Conservation (phyloP, 2,797 vertebrate genomes). For the Argentina silus region DNA sequence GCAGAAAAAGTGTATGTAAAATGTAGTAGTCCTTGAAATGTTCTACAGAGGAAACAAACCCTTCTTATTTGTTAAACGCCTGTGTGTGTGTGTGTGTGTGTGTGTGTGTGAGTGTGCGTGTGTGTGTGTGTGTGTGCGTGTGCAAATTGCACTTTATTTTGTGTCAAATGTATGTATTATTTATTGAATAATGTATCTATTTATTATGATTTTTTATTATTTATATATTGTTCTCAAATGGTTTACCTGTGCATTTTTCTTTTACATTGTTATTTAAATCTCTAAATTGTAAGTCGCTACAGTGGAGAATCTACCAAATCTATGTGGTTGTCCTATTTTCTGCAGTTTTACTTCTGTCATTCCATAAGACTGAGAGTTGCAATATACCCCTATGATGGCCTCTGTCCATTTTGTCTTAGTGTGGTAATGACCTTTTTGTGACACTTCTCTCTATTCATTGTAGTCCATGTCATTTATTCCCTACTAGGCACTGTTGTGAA, state of each 20-base stretch:
- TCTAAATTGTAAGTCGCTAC: conserved; percentile 7
- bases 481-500: conserved; percentile 65
- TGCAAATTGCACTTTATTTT: conserved; percentile 17
- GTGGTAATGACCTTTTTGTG: neutral
- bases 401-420: conserved; percentile 4
- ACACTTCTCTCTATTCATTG: conserved; percentile 3
- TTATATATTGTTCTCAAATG: conserved; percentile 8
- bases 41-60: neutral
- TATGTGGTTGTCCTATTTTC: conserved; percentile 11
- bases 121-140: neutral
- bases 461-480: conserved; percentile 43
- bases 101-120: neutral
- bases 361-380: conserved; percentile 1
- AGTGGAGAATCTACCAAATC: neutral
- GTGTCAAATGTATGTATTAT: conserved; percentile 24
- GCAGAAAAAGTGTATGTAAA: neutral
- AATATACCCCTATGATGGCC: neutral
- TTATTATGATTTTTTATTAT: conserved; percentile 12
- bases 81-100: neutral
- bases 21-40: neutral
- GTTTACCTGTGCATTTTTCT: conserved; percentile 5
- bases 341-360: conserved; percentile 12
- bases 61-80: conserved; percentile 1
- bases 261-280: conserved; percentile 8
- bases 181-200: conserved; percentile 27